A percentile compares a stretch with the other conserved stretches of the same genome.
Conservation (phyloP, 2,888 invertebrate genomes). For the Rapana venosa region DNA sequence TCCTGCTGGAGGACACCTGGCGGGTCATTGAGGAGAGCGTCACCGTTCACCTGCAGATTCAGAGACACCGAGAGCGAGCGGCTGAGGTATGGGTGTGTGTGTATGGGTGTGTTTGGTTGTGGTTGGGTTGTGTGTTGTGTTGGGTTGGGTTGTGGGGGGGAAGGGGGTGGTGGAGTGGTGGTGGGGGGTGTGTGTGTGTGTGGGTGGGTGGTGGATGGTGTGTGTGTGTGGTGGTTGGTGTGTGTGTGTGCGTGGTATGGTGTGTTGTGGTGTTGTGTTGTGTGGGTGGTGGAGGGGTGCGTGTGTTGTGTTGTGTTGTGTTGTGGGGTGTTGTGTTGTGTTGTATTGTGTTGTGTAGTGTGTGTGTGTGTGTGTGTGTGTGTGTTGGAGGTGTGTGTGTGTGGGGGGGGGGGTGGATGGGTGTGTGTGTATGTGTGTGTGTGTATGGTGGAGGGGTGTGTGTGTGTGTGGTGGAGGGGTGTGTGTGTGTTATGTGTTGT, state of each 20-base stretch:
- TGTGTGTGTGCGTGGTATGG: slow-evolving; percentile 41
- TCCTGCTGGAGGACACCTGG: slow-evolving; percentile 47
- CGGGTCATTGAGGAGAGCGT: slow-evolving; percentile 44
- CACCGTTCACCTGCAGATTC: slow-evolving; percentile 43
- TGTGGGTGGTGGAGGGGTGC: not conserved
- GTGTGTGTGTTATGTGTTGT: too few relatives aligned
- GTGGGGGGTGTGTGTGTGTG: too few relatives aligned
- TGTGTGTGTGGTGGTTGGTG: too few relatives aligned
- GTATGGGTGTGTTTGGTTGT: not conserved
- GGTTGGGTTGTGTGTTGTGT: not conserved
- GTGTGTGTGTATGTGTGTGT: not conserved
- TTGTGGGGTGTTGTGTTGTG: too few relatives aligned
- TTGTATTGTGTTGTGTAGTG: too few relatives aligned
- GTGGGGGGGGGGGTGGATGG: too few relatives aligned
- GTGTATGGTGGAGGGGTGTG: not conserved
- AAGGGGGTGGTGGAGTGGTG: too few relatives aligned
- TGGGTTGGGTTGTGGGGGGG: not conserved
- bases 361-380: not conserved
- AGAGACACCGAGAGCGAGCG: slow-evolving; percentile 49
- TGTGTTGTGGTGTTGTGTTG: not conserved
- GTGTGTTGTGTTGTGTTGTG: slow-evolving; percentile 40
- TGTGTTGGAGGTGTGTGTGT: not conserved
- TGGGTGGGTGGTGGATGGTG: too few relatives aligned
- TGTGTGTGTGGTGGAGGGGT: too few relatives aligned
- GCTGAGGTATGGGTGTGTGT: slow-evolving; percentile 41